These are phyloP conservation scores for Eurypyga helias DNA, from an alignment of 2,113 vertebrate genomes.

Conservation along the genomic window DNA sequence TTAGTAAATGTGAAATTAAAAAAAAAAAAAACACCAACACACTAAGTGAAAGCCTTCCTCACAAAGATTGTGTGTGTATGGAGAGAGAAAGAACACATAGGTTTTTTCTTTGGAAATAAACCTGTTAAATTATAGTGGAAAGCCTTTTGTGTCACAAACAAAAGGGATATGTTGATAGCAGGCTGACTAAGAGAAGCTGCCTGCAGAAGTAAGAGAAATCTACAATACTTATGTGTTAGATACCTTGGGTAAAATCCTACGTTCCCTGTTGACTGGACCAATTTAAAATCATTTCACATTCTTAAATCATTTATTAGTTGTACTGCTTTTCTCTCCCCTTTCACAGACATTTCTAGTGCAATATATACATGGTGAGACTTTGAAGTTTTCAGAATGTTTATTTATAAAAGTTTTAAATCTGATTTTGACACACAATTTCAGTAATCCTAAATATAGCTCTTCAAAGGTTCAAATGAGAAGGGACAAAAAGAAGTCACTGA, in stretches of 20 bases:
- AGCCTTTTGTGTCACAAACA: constrained; percentile 15
- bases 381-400: constrained; percentile 2
- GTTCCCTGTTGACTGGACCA: constrained; percentile 12
- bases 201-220: neutral
- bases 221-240: neutral
- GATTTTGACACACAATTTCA: neutral
- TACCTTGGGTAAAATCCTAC: neutral
- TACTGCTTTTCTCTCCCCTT: neutral
- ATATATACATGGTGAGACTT: neutral
- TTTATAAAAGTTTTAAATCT: constrained; percentile 37
- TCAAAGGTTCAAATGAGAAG: constrained; percentile 33
- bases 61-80: neutral
- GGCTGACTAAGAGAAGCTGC: neutral
- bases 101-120: constrained; percentile 15
- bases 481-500: constrained; percentile 16
- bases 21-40: neutral
- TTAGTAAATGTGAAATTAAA: constrained; percentile 6
- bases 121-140: neutral
- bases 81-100: neutral
- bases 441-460: constrained; percentile 5
- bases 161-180: constrained; percentile 13
- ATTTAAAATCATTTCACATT: constrained; percentile 29
- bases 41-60: neutral
- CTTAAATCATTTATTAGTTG: constrained; percentile 43
- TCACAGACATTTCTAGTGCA: neutral